Base-by-base conservation (phyloP, 2,888 invertebrate genomes). In the Pristionchus mayeri region DNA sequence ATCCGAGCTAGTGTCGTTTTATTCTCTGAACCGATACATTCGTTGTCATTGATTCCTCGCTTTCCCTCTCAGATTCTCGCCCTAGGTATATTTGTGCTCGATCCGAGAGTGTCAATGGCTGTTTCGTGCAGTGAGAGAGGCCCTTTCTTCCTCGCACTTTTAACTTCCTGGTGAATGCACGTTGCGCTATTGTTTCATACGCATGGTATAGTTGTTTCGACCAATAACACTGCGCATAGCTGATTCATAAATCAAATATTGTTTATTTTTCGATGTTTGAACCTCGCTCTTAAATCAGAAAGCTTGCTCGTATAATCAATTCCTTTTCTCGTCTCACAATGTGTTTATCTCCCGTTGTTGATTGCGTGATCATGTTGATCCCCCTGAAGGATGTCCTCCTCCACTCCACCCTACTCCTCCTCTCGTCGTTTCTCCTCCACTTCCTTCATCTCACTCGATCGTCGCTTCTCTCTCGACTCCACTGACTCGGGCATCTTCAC, bases 401-500 rank as follows among this genome's bases (percentile, higher is more conserved):
- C 37, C 57, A 57, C 57, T 24, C 40, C 80, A 13, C 63, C 48
- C n/a, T 79, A 50, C 40, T 24, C 60, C 1, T 50, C 34, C 21
- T 63, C 63, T 30, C 63, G 34, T 24, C 60, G 30, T 21, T 30
- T 63, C 67, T 48, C 60, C 21, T 50, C 50, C n/a, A 34, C 48
- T 21, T 50, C 67, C 63, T 44, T 67, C 50, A 21, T 82, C 60
- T 82, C 82, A 1, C 40, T 82, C 34, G 37, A 67, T 63, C 82
- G 34, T 24, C 80, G 80, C 4, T 80, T 54, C 80, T 80, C 80
- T 11, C 27, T 54, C n/a, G 80, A 80, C 21, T 54, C 54, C 40
- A n/a, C 21, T 16, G 80, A 80, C 40, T 80, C 80, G 34, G 80
- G 80, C 34, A 13, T 37, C 40, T 57, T 44, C 18, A 52, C 34